Conservation (phyloP, 2,113 vertebrate genomes). For the Geococcyx californianus region DNA sequence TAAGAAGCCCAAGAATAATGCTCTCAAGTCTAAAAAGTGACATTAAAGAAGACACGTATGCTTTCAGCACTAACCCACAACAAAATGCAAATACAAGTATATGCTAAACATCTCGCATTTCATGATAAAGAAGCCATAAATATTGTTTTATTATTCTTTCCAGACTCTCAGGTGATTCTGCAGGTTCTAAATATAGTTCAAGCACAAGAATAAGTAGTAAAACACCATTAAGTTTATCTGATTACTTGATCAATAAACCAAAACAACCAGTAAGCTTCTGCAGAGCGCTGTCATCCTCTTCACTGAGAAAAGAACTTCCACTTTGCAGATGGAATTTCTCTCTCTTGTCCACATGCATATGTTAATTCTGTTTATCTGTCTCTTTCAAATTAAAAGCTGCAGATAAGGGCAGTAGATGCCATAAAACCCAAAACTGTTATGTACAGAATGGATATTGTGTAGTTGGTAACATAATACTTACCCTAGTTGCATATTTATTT, state of each 20-base stretch:
- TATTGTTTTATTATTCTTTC: background rate
- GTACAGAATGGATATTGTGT: background rate
- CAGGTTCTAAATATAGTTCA: background rate
- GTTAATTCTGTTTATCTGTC: background rate
- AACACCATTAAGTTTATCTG: background rate
- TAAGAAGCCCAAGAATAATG: constrained; percentile 5
- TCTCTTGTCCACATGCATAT: background rate
- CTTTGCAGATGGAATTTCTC: background rate
- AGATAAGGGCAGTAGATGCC: background rate
- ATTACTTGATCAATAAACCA: background rate
- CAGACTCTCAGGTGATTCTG: background rate
- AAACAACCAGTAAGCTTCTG: background rate
- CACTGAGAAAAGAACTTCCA: background rate
- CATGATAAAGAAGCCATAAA: background rate
- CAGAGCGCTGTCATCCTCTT: background rate
- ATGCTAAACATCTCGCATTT: background rate
- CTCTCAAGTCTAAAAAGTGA: background rate
- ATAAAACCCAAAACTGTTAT: background rate
- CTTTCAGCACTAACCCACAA: background rate
- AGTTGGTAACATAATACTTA: background rate
- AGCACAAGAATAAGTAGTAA: background rate
- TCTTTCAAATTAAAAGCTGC: background rate
- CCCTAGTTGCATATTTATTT: background rate
- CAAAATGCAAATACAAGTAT: background rate
- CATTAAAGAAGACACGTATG: background rate